Conservation (phyloP, 1,140 invertebrate species). For the Galleria mellonella region DNA sequence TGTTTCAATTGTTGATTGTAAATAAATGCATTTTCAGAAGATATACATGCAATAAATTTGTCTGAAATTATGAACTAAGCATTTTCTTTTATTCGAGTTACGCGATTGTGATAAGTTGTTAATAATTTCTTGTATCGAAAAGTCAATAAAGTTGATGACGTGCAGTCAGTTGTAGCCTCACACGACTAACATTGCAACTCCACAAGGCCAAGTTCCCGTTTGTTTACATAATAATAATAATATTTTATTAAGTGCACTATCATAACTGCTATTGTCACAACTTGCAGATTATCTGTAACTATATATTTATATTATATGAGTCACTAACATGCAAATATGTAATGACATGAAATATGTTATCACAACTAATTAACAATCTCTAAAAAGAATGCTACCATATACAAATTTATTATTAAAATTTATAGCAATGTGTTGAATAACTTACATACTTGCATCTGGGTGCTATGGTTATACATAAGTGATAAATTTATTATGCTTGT, state of each 20-base stretch:
- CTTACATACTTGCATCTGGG: constrained; percentile 73
- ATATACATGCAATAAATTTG: constrained; percentile 70
- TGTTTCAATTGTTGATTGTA: constrained; percentile 69
- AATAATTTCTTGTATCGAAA: constrained; percentile 18
- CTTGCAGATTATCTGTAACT: constrained; percentile 69
- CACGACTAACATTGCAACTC: constrained; percentile 71
- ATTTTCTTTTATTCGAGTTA: constrained; percentile 57
- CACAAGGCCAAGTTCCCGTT: constrained; percentile 74
- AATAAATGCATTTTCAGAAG: constrained; percentile 70
- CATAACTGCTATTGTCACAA: constrained; percentile 68
- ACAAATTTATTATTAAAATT: constrained; percentile 43
- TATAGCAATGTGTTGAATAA: constrained; percentile 56
- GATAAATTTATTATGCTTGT: constrained; percentile 70
- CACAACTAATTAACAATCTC: constrained; percentile 65
- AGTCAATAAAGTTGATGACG: constrained; percentile 70
- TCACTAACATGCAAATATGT: constrained; percentile 75
- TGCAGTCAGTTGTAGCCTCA: constrained; percentile 65
- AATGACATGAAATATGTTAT: constrained; percentile 53
- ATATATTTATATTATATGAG: constrained; percentile 74
- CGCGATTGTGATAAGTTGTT: constrained; percentile 26
- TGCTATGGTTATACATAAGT: constrained; percentile 72
- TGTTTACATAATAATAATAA: constrained; percentile 58
- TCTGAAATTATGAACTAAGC: constrained; percentile 60
- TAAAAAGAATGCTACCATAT: constrained; percentile 61
- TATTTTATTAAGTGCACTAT: constrained; percentile 52